Conservation (phyloP, 2,888 invertebrate genomes). For the Drosophila flavopinicola region DNA sequence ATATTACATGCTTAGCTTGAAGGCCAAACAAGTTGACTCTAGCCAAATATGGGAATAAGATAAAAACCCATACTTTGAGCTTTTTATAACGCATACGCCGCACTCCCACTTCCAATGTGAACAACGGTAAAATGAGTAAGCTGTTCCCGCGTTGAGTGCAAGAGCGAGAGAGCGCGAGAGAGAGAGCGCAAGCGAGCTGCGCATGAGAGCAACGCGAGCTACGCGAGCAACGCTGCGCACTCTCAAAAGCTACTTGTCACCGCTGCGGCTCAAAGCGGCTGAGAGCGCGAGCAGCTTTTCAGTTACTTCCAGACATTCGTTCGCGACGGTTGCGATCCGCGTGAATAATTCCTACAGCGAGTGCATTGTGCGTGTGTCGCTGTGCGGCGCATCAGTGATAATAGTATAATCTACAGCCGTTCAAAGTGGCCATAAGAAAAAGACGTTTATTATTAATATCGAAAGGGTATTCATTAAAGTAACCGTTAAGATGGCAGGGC, state of each 20-base stretch:
- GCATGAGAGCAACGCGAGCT: background rate
- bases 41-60: slow-evolving; percentile 22
- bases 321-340: slow-evolving; percentile 27
- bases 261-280: background rate
- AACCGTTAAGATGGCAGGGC: slow-evolving; percentile 36
- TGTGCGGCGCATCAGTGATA: slow-evolving; percentile 45
- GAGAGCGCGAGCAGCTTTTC: slow-evolving; percentile 12
- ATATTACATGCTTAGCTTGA: background rate
- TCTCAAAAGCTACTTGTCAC: slow-evolving; percentile 29
- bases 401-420: slow-evolving; percentile 48
- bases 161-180: slow-evolving; percentile 2
- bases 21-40: slow-evolving; percentile 17
- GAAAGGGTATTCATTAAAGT: background rate
- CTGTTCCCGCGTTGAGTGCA: slow-evolving; percentile 16
- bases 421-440: slow-evolving; percentile 6
- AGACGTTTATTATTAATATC: slow-evolving; percentile 27
- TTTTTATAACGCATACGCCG: slow-evolving; percentile 11
- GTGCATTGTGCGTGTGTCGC: slow-evolving; percentile 1
- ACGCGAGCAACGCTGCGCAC: slow-evolving; percentile 1
- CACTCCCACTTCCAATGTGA: slow-evolving; percentile 9
- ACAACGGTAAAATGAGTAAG: slow-evolving; percentile 72
- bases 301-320: slow-evolving; percentile 40
- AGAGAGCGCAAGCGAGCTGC: background rate
- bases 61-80: slow-evolving; percentile 20
- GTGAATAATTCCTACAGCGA: background rate